Evolutionary conservation across 1,140 invertebrate genomes (phyloP), one percentile per base, ranked within the genome.

Genomic region (Neocloeon triangulifer): DNA sequence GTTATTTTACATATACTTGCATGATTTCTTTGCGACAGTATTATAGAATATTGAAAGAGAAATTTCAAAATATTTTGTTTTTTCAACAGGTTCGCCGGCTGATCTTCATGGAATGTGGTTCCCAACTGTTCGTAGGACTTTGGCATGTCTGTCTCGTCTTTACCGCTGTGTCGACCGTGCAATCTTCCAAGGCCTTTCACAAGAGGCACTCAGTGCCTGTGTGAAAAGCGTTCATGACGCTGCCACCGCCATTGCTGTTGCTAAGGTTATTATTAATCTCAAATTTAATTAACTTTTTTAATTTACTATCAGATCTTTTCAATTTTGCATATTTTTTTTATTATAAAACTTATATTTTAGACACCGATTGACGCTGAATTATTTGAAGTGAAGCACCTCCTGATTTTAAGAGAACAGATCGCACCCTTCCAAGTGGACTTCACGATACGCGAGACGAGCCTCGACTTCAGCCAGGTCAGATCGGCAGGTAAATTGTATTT

Each of bases 71-170:
- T n/a, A n/a, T n/a, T n/a, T n/a, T n/a, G n/a, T n/a, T n/a, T 25
- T 33, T 18, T 23, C 17, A 17, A 34, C 27, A 62, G 69, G 66
- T 44, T 91, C 85, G 1, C 84, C 88, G 0, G 89, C 91, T 15
- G 92, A 98, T 61, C 56, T 96, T 6, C 94, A 98, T 56, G 94
- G 92, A 1, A 94, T 98, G 88, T 99, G 94, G 94, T 98, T 96
- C 59, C 94, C 94, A 0, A 92, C 85, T 0, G 86, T 98, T 0
- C 61, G 92, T 10, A 58, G 94, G 30, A 94, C 92, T 0, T 52
- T 99, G 6, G 79, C 96, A 16, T 96, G 89, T 45, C 55, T 98
- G 2, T 95, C 89, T 0, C 75, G 95, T 39, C 59, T 98, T 0
- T 96, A 94, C 54, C 63, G 91, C 33, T 97, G 91, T 51, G 67